Evolutionary conservation across 1,140 invertebrate species (phyloP).

Genomic region (Ips nitidus): DNA sequence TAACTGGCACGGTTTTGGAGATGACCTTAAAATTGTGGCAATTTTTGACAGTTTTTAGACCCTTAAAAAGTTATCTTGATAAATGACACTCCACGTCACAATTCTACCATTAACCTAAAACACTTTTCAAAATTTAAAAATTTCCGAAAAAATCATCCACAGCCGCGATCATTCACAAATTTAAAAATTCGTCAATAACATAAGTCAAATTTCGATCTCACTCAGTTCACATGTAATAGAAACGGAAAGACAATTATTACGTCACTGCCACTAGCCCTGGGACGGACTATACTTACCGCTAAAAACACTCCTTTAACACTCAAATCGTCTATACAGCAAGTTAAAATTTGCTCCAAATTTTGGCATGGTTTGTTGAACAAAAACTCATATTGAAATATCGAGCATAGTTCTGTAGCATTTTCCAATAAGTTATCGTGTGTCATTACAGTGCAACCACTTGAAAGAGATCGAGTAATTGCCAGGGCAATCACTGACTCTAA

Average conservation of each 20-base stretch:
- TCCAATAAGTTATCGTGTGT: slow-evolving; percentile 57
- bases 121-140: no score
- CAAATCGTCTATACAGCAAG: slow-evolving; percentile 61
- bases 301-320: slow-evolving; percentile 55
- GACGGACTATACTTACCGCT: slow-evolving; percentile 50
- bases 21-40: no score
- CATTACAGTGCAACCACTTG: slow-evolving; percentile 30
- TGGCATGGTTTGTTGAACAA: slow-evolving; percentile 80
- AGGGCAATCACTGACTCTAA: slow-evolving; percentile 75
- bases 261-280: background rate
- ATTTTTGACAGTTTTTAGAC: no score
- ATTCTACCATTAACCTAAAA: no score
- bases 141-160: no score
- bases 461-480: slow-evolving; percentile 47
- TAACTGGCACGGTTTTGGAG: no score
- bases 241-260: background rate
- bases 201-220: no score
- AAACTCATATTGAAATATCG: slow-evolving; percentile 82
- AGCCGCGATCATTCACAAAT: no score
- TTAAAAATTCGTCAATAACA: no score
- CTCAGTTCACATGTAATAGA: no score
- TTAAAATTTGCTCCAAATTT: slow-evolving; percentile 61
- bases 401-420: slow-evolving; percentile 65
- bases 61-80: no score
- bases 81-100: no score